These are phyloP conservation scores for Carabus problematicus DNA, from an alignment of 2,888 invertebrate species.

Conservation along the genomic window DNA sequence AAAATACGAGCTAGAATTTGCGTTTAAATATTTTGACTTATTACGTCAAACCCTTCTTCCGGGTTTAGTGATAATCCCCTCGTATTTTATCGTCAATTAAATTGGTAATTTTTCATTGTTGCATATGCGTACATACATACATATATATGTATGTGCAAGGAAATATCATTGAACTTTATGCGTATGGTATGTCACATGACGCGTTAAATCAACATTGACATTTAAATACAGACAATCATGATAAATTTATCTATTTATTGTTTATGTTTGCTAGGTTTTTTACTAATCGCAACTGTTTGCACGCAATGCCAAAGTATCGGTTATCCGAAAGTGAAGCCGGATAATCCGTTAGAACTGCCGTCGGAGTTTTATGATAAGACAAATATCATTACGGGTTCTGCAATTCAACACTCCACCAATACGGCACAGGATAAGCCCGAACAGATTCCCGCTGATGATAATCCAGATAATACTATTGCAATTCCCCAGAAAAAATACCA, in stretches of 20 bases:
- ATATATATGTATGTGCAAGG: not conserved
- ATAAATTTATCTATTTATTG: not conserved
- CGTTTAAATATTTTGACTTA: too few relatives aligned
- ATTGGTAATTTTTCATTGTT: not conserved
- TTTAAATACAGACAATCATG: not conserved
- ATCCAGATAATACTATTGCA: not conserved
- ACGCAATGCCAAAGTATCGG: not conserved
- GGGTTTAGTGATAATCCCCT: too few relatives aligned
- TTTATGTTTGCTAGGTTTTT: conserved; percentile 1
- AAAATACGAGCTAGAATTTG: too few relatives aligned
- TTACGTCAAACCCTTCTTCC: too few relatives aligned
- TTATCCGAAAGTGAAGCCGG: conserved; percentile 23
- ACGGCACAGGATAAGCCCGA: not conserved
- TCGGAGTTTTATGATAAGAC: conserved; percentile 4
- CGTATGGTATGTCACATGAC: not conserved
- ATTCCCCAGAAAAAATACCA: not conserved
- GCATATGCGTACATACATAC: not conserved
- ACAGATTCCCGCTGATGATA: not conserved
- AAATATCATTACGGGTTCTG: too few relatives aligned
- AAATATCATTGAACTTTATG: not conserved
- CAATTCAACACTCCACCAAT: not conserved
- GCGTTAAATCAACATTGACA: not conserved
- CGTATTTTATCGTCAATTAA: too few relatives aligned
- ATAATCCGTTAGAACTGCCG: conserved; percentile 28
- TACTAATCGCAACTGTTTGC: not conserved